Conservation (phyloP, 2,888 invertebrate species). For the Drosophila nigritarsus region DNA sequence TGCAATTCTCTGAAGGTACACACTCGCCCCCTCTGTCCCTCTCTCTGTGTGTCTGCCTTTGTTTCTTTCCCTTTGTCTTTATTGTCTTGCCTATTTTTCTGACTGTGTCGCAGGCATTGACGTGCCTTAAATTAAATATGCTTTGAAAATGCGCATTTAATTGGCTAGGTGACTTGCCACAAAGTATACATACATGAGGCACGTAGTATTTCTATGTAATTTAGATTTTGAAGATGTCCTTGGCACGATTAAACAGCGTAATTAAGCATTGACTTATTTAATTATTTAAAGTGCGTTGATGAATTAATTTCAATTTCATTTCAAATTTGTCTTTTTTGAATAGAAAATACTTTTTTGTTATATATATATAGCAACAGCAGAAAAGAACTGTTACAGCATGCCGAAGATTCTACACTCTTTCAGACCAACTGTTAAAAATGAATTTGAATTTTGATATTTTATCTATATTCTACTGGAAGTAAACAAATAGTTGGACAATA, state of each 20-base stretch:
- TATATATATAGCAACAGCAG: neutral
- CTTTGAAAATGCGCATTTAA: constrained; percentile 29
- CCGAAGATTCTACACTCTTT: neutral
- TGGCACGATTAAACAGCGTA: neutral
- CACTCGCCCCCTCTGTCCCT: accelerated
- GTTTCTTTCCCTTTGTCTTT: neutral
- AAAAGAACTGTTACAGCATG: neutral
- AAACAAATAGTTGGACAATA: neutral
- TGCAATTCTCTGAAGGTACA: constrained; percentile 11
- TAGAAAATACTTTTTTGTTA: neutral
- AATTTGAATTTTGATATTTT: neutral
- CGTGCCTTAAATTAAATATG: constrained; percentile 48
- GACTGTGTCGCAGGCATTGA: constrained; percentile 26
- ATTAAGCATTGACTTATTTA: neutral
- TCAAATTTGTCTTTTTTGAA: neutral
- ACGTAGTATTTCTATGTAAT: neutral
- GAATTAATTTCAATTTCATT: too few species aligned
- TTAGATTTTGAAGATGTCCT: neutral
- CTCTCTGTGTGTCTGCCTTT: neutral
- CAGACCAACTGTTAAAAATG: neutral
- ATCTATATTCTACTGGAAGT: neutral
- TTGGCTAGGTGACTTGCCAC: constrained; percentile 15
- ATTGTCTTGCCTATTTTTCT: neutral
- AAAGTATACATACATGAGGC: constrained; percentile 4
- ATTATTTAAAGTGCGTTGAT: neutral